Conservation (phyloP, 2,888 invertebrate species). For the Hypsopygia costalis region DNA sequence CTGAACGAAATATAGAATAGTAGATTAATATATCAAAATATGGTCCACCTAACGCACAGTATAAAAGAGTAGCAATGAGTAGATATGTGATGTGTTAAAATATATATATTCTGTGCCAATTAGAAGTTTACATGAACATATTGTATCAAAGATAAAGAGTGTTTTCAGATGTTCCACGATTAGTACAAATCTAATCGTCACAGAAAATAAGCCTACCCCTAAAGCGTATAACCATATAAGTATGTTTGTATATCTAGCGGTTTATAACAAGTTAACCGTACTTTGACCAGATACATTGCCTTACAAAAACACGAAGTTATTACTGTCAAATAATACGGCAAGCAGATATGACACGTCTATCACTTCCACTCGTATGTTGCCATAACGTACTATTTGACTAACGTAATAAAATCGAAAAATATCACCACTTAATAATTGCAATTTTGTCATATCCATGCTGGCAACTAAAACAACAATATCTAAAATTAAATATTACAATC, state of each 20-base stretch:
- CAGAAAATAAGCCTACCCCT: conserved; percentile 52
- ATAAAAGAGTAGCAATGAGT: conserved; percentile 69
- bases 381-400: conserved; percentile 29
- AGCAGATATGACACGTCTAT: no score
- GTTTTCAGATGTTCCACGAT: conserved; percentile 1
- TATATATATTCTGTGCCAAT: conserved; percentile 37
- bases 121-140: conserved; percentile 30
- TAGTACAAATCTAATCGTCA: conserved; percentile 35
- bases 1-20: conserved; percentile 21
- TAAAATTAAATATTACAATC: conserved; percentile 28
- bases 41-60: conserved; percentile 72
- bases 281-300: conserved; percentile 58
- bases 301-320: conserved; percentile 29
- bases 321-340: conserved; percentile 22
- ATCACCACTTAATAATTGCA: conserved; percentile 49
- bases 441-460: conserved; percentile 42
- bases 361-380: conserved; percentile 4
- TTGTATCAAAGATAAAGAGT: conserved; percentile 7
- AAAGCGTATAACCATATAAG: conserved; percentile 67
- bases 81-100: conserved; percentile 75
- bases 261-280: conserved; percentile 53
- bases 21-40: conserved; percentile 31
- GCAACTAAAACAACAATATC: conserved; percentile 22
- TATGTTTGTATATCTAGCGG: conserved; percentile 56
- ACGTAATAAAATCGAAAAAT: conserved; percentile 51